phyloP scores from a whole-genome alignment of 2,888 invertebrate species.

The Drosophila birchii region DNA sequence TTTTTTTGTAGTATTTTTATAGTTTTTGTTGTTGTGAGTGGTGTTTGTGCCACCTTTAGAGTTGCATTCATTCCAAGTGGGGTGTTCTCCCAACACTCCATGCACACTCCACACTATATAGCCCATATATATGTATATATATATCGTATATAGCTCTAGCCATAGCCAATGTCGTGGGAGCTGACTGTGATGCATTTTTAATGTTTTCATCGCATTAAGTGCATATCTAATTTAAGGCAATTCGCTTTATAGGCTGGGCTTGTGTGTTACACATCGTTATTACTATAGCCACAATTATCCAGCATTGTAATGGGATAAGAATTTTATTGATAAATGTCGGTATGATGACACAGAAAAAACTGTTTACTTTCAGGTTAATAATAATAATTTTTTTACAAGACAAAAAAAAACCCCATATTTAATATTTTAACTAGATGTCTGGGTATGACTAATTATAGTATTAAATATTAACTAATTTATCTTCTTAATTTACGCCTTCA shows the following conservation, averaged over 20 bases:
- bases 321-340: conserved; percentile 18
- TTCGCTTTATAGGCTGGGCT: conserved; percentile 30
- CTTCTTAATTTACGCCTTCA: background rate
- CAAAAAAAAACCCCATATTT: too few species aligned
- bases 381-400: background rate
- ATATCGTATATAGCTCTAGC: conserved; percentile 1
- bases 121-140: conserved; percentile 1
- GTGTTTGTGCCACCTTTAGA: conserved; percentile 58
- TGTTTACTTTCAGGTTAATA: background rate
- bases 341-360: conserved; percentile 7
- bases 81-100: conserved; percentile 52
- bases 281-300: conserved; percentile 24
- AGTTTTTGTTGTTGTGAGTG: conserved; percentile 15
- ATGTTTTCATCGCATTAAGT: conserved; percentile 72
- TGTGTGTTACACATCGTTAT: conserved; percentile 19
- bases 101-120: conserved; percentile 14
- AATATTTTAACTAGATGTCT: too few species aligned
- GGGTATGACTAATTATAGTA: background rate
- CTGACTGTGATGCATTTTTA: conserved; percentile 67
- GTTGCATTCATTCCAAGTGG: conserved; percentile 43
- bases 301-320: conserved; percentile 15
- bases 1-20: conserved; percentile 17
- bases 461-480: background rate
- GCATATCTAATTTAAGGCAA: conserved; percentile 66
- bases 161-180: conserved; percentile 76